These are phyloP conservation scores for Paracyclopina nana DNA, from an alignment of 1,140 invertebrate species.

Conservation along the genomic window DNA sequence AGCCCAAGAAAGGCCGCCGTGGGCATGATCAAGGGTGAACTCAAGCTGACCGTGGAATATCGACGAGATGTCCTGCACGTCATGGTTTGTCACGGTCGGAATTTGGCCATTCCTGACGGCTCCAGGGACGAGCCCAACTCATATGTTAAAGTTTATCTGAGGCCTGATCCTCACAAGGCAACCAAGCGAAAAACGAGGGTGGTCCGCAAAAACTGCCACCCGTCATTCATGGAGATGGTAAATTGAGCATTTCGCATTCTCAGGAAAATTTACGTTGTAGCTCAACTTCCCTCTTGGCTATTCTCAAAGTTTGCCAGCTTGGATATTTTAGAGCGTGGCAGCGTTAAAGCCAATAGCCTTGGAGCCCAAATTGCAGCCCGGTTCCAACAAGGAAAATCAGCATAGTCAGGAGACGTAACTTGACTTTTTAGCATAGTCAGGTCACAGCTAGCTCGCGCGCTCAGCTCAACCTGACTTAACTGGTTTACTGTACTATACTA, in stretches of 20 bases:
- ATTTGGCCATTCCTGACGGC: slow-evolving; percentile 44
- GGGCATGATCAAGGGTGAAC: slow-evolving; percentile 31
- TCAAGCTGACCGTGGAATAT: slow-evolving; percentile 66
- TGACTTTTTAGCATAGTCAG: too few species aligned
- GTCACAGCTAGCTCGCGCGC: too few species aligned
- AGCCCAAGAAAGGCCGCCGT: not conserved
- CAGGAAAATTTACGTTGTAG: not conserved
- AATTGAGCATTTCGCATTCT: not conserved
- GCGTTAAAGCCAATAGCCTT: not conserved
- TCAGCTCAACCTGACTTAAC: too few species aligned
- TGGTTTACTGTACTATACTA: too few species aligned
- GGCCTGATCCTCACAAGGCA: slow-evolving; percentile 49
- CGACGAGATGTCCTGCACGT: slow-evolving; percentile 53
- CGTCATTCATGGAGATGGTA: slow-evolving; percentile 95
- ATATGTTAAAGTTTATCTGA: slow-evolving; percentile 83
- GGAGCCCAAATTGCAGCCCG: not conserved
- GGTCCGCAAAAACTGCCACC: slow-evolving; percentile 70
- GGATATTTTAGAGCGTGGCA: not conserved
- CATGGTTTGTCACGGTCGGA: slow-evolving; percentile 70
- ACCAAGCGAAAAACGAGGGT: slow-evolving; percentile 92
- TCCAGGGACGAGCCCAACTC: slow-evolving; percentile 54
- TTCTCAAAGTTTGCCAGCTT: not conserved
- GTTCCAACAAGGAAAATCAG: not conserved
- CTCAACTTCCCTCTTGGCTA: not conserved
- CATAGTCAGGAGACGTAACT: not conserved